Evolutionary conservation across 2,888 invertebrate genomes (phyloP).

Genomic region (Scaptomyza cyrtandrae): DNA sequence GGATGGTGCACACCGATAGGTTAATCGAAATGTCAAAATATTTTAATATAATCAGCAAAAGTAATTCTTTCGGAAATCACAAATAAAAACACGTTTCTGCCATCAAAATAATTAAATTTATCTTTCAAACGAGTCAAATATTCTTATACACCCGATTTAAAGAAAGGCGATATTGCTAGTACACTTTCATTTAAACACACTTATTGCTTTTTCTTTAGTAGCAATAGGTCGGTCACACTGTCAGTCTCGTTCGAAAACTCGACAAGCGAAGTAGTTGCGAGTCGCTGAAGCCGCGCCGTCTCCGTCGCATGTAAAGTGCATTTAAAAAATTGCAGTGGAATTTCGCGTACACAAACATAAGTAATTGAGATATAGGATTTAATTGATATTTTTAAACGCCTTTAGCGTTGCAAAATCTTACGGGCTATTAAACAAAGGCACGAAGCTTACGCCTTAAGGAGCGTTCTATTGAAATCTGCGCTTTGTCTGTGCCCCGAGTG

Average conservation of each 20-base stretch:
- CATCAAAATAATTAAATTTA: neutral
- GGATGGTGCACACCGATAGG: constrained; percentile 19
- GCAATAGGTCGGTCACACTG: constrained; percentile 36
- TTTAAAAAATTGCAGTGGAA: constrained; percentile 66
- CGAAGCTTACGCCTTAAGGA: constrained; percentile 59
- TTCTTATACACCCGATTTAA: constrained; percentile 1
- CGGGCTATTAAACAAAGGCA: constrained; percentile 10
- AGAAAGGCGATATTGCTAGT: constrained; percentile 13
- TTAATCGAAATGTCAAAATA: constrained; percentile 11
- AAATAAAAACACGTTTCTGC: neutral
- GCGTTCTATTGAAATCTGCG: constrained; percentile 68
- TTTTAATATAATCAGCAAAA: neutral
- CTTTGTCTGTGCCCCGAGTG: constrained; percentile 64
- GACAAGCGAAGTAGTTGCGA: constrained; percentile 45
- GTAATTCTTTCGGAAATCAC: neutral
- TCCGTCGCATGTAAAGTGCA: constrained; percentile 59
- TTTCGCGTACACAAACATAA: constrained; percentile 38
- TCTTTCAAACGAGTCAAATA: constrained; percentile 9
- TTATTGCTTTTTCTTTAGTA: constrained; percentile 33
- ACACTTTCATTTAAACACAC: constrained; percentile 29
- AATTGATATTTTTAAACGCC: constrained; percentile 6
- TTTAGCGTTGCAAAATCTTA: neutral
- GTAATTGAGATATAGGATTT: constrained; percentile 21
- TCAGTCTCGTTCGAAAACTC: constrained; percentile 61
- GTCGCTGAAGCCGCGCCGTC: constrained; percentile 59